Base-by-base conservation (phyloP, 2,113 vertebrate species). In the Ochotona curzoniae region DNA sequence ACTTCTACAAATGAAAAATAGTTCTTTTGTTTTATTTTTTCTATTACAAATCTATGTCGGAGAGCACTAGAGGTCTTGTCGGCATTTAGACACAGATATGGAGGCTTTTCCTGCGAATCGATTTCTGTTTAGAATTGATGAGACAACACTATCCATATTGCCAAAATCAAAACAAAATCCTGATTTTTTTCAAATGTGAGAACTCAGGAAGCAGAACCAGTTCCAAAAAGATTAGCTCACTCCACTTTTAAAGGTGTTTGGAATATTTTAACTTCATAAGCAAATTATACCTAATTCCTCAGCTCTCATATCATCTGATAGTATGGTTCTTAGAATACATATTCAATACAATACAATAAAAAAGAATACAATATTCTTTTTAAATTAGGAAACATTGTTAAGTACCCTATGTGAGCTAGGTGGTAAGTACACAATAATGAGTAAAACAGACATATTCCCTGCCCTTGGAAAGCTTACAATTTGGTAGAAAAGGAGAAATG, bases 261-360 rank as follows among this genome's bases (percentile, higher is more conserved):
- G 79, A 73, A 75, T 92, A 86, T 89, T 90, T 86, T 95, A 90
- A 92, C 38, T 93, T 92, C 83, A 60, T 81, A 95, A 84, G 51
- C 57, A 85, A 32, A 35, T 83, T 76, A 35, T 71, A 71, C 35
- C 79, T 63, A 28, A 71, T 5, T 83, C 28, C 18, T 76, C 35
- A 64, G 61, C 67, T 92, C 35, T 86, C 21, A 7, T 81, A 73
- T 44, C 75, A 51, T 49, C 28, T 66, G 6, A 10, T 28, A 21
- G 23, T 78, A 54, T 60, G 67, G 75, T 69, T 91, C 57, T 83
- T 38, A 63, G 21, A 86, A n/a, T n/a, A n/a, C n/a, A n/a, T n/a
- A n/a, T 79, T 89, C 60, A 81, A 57, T 44, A 44, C 38, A 44
- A 44, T 44, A 44, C 38, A 44, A 44, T 44, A 44, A 44, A 44